Base-by-base conservation (phyloP, 2,113 vertebrate genomes). In the Castor canadensis region DNA sequence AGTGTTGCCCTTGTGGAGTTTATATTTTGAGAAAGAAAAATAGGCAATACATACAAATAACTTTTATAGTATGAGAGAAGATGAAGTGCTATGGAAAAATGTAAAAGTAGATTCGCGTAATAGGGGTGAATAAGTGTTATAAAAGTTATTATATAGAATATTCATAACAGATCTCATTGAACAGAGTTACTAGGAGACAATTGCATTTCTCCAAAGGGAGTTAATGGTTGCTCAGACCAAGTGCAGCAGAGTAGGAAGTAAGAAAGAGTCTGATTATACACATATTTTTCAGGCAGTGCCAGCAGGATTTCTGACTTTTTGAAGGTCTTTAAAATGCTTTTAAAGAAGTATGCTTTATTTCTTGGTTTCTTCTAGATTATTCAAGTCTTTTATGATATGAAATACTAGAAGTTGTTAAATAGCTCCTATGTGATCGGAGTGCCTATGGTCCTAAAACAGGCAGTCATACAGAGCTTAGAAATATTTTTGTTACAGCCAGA, bases 221-320 rank as follows among this genome's bases (percentile, higher is more conserved):
- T 32, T 67, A 35, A 10, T n/a, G 35, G 32, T 64, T 47, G 10
- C 67, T 89, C 20, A 81, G 32, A 71, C 56, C 73, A 75, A 82
- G 9, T 40, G 2, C 3, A 56, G 6, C 38, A 40, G 45, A 71
- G 28, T 38, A 47, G 8, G 9, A 43, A 12, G 2, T 66, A 69
- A 94, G 58, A 64, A 73, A 26, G 71, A 26, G 28, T 60, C 35
- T 84, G 56, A 52, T 56, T 38, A 40, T 60, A 26, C 30, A n/a
- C 91, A 54, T n/a, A 80, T 87, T 80, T 95, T 94, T 56, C 91
- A 95, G 52, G 35, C 28, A 24, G 30, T 91, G 52, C 35, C 43
- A 75, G 7, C 22, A 92, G 73, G 40, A 38, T 22, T 94, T 81
- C 56, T 95, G 32, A 76, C 52, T 94, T 80, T 86, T 93, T 92